These are phyloP conservation scores for Emmelina monodactyla DNA, from an alignment of 2,888 invertebrate species.

Conservation along the genomic window DNA sequence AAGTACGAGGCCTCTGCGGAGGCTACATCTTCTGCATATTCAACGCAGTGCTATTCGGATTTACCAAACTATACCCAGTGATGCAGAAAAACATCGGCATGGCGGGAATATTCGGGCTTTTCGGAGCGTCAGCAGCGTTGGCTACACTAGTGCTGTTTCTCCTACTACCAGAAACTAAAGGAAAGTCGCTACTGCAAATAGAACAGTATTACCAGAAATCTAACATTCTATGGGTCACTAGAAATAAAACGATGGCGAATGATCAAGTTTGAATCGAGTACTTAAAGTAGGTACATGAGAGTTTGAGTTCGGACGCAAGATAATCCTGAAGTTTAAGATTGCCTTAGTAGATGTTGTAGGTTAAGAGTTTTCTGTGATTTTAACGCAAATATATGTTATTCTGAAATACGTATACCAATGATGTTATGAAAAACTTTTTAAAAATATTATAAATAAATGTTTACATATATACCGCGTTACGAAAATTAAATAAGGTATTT, in stretches of 20 bases:
- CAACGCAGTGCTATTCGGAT: slow-evolving; percentile 72
- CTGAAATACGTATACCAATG: too few species aligned
- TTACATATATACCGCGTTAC: too few species aligned
- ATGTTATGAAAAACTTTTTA: too few species aligned
- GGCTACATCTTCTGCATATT: slow-evolving; percentile 77
- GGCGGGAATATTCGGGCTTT: slow-evolving; percentile 74
- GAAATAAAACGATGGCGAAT: slow-evolving; percentile 38
- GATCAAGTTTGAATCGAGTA: slow-evolving; percentile 33
- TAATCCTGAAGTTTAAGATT: too few species aligned
- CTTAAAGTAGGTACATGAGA: too few species aligned
- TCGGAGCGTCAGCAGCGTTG: slow-evolving; percentile 69
- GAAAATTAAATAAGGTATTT: too few species aligned
- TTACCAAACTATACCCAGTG: slow-evolving; percentile 75
- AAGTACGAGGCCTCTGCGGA: slow-evolving; percentile 76
- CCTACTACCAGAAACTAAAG: slow-evolving; percentile 78
- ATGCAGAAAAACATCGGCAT: slow-evolving; percentile 69
- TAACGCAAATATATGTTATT: too few species aligned
- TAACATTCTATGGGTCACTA: slow-evolving; percentile 68
- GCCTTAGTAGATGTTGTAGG: too few species aligned
- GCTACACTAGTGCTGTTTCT: slow-evolving; percentile 73
- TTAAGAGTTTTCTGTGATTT: too few species aligned
- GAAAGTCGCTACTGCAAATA: slow-evolving; percentile 73
- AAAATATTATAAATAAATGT: too few species aligned
- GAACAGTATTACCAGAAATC: slow-evolving; percentile 79
- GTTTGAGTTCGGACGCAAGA: too few species aligned